Conservation (phyloP, 2,888 invertebrate species). For the Chrysomela aeneicollis region DNA sequence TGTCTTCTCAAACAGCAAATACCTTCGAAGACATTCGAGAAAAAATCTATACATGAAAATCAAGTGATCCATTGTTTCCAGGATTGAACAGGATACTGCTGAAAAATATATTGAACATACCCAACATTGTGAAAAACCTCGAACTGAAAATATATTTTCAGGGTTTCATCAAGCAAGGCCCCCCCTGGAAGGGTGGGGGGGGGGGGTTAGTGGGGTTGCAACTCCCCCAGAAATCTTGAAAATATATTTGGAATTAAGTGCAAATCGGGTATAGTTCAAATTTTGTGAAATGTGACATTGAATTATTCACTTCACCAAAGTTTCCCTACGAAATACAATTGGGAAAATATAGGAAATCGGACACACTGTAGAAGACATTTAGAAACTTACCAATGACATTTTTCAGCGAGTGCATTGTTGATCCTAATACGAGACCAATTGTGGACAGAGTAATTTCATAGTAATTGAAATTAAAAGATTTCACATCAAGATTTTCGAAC, state of each 20-base stretch:
- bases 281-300: no score
- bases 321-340: no score
- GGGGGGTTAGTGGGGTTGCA: no score
- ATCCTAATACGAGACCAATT: not conserved
- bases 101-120: not conserved
- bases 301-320: no score
- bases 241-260: no score
- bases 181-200: no score
- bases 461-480: constrained; percentile 8
- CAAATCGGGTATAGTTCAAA: no score
- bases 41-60: constrained; percentile 20
- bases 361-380: not conserved
- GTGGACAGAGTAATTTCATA: not conserved
- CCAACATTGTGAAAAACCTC: no score
- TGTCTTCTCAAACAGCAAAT: constrained; percentile 25
- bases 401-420: constrained; percentile 8
- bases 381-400: constrained; percentile 20
- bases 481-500: not conserved
- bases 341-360: no score
- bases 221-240: no score
- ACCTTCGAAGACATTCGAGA: constrained; percentile 19
- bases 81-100: not conserved
- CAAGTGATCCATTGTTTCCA: not conserved
- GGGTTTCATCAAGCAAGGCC: no score
- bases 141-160: no score